Evolutionary conservation across 2,888 invertebrate species (phyloP).

Genomic region (Campoplex nolae): DNA sequence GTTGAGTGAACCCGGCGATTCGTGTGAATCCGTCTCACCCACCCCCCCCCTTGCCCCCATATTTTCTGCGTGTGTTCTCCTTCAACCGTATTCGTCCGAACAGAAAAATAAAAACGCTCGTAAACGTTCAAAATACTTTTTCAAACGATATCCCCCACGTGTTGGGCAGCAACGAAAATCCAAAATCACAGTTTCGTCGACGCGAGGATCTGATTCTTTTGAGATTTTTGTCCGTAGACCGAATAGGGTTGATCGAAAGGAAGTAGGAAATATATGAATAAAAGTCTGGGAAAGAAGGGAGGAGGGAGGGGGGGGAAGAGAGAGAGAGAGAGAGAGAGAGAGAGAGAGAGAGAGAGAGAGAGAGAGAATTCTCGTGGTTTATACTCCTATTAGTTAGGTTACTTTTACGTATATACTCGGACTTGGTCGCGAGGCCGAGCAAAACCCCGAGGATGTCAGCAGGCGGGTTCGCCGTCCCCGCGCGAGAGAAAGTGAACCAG

Average conservation of each 20-base stretch:
- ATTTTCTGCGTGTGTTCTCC: constrained; percentile 31
- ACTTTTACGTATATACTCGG: constrained; percentile 28
- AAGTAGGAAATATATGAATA: not conserved
- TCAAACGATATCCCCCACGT: not conserved
- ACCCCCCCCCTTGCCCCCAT: constrained; percentile 3
- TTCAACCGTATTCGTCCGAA: constrained; percentile 19
- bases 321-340: not conserved
- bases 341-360: too few relatives aligned
- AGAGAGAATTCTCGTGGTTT: not conserved
- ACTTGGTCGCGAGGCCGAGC: constrained; percentile 50
- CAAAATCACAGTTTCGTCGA: not conserved
- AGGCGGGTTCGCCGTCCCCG: constrained; percentile 74
- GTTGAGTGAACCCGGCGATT: constrained; percentile 40
- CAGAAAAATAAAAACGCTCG: not conserved
- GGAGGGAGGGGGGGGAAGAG: not conserved
- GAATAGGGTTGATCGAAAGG: too few relatives aligned
- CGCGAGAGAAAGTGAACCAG: constrained; percentile 83
- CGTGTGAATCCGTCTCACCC: constrained; percentile 55
- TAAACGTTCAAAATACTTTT: too few relatives aligned
- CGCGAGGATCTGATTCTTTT: not conserved
- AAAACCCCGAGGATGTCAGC: constrained; percentile 63
- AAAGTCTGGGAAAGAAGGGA: not conserved
- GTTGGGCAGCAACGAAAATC: not conserved
- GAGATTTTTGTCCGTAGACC: not conserved
- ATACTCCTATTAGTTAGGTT: constrained; percentile 40